phyloP scores from a whole-genome alignment of 2,113 vertebrate genomes.

The Paradoxurus hermaphroditus region DNA sequence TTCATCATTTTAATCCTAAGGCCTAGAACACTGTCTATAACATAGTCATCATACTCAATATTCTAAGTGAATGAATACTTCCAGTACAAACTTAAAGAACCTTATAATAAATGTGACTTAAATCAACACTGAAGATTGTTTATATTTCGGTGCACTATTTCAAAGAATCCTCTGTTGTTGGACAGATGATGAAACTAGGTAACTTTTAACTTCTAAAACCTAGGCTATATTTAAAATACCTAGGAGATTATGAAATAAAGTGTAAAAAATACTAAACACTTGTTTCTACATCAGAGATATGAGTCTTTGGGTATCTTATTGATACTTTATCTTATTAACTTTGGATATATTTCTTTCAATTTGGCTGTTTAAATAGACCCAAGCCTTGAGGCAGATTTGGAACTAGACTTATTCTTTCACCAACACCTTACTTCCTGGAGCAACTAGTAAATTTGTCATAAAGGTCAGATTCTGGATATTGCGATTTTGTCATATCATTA shows the following conservation, averaged over 20 bases:
- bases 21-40: not conserved
- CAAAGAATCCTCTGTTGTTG: not conserved
- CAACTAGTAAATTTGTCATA: not conserved
- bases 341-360: not conserved
- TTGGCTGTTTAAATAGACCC: not conserved
- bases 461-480: not conserved
- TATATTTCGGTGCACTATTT: not conserved
- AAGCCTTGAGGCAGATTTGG: not conserved
- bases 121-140: not conserved
- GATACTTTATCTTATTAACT: not conserved
- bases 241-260: not conserved
- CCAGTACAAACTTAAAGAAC: not conserved
- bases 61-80: not conserved
- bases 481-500: not conserved
- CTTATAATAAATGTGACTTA: not conserved
- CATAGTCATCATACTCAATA: not conserved
- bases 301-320: not conserved
- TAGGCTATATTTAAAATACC: not conserved
- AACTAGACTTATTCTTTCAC: not conserved
- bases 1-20: not conserved
- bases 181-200: not conserved
- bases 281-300: not conserved
- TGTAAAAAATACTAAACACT: not conserved
- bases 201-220: not conserved
- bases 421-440: not conserved